Evolutionary conservation across 2,888 invertebrate species (phyloP).

Genomic region (Tethea ocularis): DNA sequence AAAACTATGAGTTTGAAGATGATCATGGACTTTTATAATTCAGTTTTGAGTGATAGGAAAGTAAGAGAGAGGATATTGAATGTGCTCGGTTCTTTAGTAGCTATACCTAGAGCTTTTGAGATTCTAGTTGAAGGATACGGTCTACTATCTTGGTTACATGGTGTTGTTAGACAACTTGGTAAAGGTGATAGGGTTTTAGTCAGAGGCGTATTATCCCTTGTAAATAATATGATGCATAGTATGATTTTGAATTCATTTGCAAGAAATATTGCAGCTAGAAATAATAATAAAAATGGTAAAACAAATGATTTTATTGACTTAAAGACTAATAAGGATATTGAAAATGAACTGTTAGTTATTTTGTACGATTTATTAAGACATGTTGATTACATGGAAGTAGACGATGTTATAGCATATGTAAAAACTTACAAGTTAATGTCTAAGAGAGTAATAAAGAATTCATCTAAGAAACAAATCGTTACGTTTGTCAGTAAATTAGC

Average conservation of each 20-base stretch:
- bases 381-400: constrained; percentile 48
- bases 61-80: constrained; percentile 87
- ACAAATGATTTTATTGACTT: constrained; percentile 49
- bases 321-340: constrained; percentile 66
- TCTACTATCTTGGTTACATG: constrained; percentile 87
- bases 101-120: constrained; percentile 86
- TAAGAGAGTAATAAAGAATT: constrained; percentile 60
- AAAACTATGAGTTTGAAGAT: constrained; percentile 91
- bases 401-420: constrained; percentile 53
- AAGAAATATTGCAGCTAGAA: constrained; percentile 45
- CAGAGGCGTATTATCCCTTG: constrained; percentile 46
- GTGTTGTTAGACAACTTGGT: constrained; percentile 48
- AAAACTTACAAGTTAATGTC: constrained; percentile 57
- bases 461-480: constrained; percentile 61
- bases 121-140: constrained; percentile 87
- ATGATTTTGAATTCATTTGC: constrained; percentile 53
- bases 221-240: constrained; percentile 61
- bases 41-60: constrained; percentile 84
- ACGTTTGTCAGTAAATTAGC: constrained; percentile 52
- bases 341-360: constrained; percentile 61
- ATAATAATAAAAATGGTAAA: constrained; percentile 38
- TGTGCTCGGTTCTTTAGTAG: constrained; percentile 85
- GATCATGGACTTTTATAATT: constrained; percentile 88
- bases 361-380: constrained; percentile 55
- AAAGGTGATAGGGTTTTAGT: constrained; percentile 54